Percentiles rank a stretch among this genome's conserved stretches.
phyloP scores from a whole-genome alignment of 2,797 vertebrate species.

The Bradypodion ventrale region DNA sequence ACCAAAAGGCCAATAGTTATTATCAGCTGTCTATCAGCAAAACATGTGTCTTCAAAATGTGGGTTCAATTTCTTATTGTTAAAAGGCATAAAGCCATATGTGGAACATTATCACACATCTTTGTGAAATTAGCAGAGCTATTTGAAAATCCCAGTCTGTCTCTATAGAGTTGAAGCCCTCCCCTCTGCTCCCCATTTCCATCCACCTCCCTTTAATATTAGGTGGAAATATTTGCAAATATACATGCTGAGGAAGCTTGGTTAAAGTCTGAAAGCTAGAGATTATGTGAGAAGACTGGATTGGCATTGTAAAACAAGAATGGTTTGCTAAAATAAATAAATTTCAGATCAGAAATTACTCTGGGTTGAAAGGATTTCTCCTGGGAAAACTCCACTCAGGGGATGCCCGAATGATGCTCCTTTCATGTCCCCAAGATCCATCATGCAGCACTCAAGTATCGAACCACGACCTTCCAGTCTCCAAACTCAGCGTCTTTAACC shows the following conservation, averaged over 20 bases:
- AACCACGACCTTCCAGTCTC: too few species aligned
- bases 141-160: slow-evolving; percentile 79
- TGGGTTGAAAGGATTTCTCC: too few species aligned
- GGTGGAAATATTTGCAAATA: slow-evolving; percentile 56
- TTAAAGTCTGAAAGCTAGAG: not conserved
- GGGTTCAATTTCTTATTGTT: slow-evolving; percentile 81
- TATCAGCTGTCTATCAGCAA: slow-evolving; percentile 79
- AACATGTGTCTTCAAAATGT: slow-evolving; percentile 78
- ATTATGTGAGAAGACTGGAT: not conserved
- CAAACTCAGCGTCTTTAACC: too few species aligned
- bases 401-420: too few species aligned
- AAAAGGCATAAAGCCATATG: slow-evolving; percentile 79
- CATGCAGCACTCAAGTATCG: too few species aligned
- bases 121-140: slow-evolving; percentile 80
- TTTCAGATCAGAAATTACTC: too few species aligned
- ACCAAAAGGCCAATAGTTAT: slow-evolving; percentile 78
- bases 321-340: not conserved
- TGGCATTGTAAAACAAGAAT: slow-evolving; percentile 8
- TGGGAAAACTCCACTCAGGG: too few species aligned
- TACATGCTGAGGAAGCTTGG: slow-evolving; percentile 22
- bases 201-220: slow-evolving; percentile 59
- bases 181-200: slow-evolving; percentile 32
- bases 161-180: slow-evolving; percentile 67
- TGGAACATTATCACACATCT: slow-evolving; percentile 78
- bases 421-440: too few species aligned